Evolutionary conservation across 2,888 invertebrate species (phyloP).

Genomic region (Amblyjoppa proteus): DNA sequence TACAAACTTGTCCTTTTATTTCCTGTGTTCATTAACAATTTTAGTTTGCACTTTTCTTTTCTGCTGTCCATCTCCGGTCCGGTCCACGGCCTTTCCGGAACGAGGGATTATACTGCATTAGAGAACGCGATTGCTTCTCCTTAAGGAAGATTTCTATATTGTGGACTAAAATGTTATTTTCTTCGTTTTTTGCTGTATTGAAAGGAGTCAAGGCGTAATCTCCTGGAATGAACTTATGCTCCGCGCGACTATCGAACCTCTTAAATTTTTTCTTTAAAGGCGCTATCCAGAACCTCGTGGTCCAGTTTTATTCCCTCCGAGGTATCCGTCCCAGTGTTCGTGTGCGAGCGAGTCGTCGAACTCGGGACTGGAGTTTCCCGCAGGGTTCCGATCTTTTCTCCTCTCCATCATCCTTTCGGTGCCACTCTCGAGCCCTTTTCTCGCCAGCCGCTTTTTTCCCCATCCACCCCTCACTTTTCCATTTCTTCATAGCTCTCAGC

Average conservation of each 20-base stretch:
- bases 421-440: conserved; percentile 31
- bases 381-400: neutral
- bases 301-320: conserved; percentile 1
- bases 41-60: no score
- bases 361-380: conserved; percentile 3
- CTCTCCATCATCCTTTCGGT: conserved; percentile 3
- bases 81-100: conserved; percentile 23
- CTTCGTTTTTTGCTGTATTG: no score
- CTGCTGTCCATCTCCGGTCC: no score
- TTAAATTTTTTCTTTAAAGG: neutral
- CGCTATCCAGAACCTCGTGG: neutral
- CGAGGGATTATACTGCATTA: conserved; percentile 57
- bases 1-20: no score
- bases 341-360: neutral
- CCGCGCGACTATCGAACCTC: neutral
- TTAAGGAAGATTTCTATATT: no score
- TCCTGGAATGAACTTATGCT: neutral
- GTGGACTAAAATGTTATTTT: no score
- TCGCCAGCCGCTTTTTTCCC: conserved; percentile 27
- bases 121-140: no score
- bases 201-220: neutral
- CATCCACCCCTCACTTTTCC: neutral
- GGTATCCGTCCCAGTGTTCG: neutral
- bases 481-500: conserved; percentile 32
- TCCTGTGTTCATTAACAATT: no score